phyloP scores from a whole-genome alignment of 2,888 invertebrate species.

The Ectobius pallidus region DNA sequence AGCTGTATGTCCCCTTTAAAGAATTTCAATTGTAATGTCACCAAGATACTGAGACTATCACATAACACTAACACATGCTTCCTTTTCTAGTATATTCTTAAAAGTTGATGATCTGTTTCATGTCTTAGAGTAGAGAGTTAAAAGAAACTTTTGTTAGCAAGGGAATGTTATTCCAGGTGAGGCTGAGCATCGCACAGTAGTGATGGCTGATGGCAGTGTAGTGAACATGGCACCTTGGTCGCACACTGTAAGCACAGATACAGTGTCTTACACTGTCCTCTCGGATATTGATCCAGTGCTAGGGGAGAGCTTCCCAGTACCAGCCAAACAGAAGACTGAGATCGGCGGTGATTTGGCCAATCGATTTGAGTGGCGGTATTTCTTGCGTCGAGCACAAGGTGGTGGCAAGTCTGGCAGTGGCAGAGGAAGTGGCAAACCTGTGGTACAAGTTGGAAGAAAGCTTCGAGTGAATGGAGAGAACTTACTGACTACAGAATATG shows the following conservation, averaged over 20 bases:
- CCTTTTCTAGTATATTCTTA: no score
- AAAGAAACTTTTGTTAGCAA: no score
- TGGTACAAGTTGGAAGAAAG: conserved; percentile 85
- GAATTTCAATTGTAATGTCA: no score
- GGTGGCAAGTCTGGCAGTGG: conserved; percentile 61
- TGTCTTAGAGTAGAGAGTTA: no score
- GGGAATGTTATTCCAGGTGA: conserved; percentile 60
- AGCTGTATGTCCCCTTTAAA: no score
- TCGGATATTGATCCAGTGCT: conserved; percentile 86
- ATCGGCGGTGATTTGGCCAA: conserved; percentile 90
- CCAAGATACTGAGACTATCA: no score
- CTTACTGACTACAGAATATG: conserved; percentile 88
- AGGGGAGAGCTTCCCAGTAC: conserved; percentile 91
- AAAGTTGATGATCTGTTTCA: no score
- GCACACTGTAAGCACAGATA: conserved; percentile 87
- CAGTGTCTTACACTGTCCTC: conserved; percentile 87
- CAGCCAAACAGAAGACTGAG: conserved; percentile 88
- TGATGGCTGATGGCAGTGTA: conserved; percentile 83
- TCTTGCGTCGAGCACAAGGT: conserved; percentile 75
- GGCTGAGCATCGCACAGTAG: conserved; percentile 79
- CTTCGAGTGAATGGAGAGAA: conserved; percentile 91
- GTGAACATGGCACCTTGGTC: conserved; percentile 83
- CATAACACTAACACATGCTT: no score
- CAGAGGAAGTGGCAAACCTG: conserved; percentile 63
- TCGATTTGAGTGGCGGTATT: conserved; percentile 95